Percentiles rank a stretch among this genome's conserved stretches.
These are phyloP conservation scores for Selene dorsalis DNA, from an alignment of 2,797 vertebrate species.

Conservation along the genomic window DNA sequence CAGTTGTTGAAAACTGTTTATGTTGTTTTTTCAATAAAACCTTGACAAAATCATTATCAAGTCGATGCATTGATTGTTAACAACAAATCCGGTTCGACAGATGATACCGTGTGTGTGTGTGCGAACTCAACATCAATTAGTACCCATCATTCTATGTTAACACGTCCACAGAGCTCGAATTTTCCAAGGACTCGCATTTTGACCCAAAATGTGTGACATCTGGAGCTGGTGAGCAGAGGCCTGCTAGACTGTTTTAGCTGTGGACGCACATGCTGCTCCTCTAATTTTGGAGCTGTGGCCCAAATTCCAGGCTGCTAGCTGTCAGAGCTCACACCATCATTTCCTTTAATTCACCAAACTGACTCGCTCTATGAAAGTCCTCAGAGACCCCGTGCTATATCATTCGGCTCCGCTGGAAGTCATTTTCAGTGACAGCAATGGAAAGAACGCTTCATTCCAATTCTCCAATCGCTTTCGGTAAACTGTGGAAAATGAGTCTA, in stretches of 20 bases:
- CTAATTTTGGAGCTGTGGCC: slow-evolving; percentile 63
- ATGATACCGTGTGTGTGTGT: background rate
- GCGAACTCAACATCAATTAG: background rate
- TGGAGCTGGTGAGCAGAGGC: slow-evolving; percentile 35
- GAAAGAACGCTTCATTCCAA: slow-evolving; percentile 52
- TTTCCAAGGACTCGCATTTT: slow-evolving; percentile 46
- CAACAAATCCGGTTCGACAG: background rate
- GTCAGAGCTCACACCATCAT: slow-evolving; percentile 61
- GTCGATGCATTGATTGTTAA: slow-evolving; percentile 48
- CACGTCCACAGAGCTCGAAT: background rate
- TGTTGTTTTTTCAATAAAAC: slow-evolving; percentile 94
- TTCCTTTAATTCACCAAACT: slow-evolving; percentile 63
- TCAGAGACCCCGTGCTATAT: slow-evolving; percentile 50
- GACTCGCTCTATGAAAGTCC: slow-evolving; percentile 47
- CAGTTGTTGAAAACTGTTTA: slow-evolving; percentile 83
- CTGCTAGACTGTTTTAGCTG: slow-evolving; percentile 41
- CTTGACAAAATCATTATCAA: slow-evolving; percentile 39
- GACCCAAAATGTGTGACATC: slow-evolving; percentile 54
- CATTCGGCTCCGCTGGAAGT: slow-evolving; percentile 59
- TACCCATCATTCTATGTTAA: slow-evolving; percentile 7
- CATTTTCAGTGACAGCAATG: slow-evolving; percentile 62
- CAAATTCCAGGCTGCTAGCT: slow-evolving; percentile 67
- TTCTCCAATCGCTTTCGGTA: slow-evolving; percentile 36
- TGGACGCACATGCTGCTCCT: slow-evolving; percentile 43
- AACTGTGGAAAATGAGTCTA: slow-evolving; percentile 57